Conservation (phyloP, 2,797 vertebrate genomes). For the Notamacropus eugenii region DNA sequence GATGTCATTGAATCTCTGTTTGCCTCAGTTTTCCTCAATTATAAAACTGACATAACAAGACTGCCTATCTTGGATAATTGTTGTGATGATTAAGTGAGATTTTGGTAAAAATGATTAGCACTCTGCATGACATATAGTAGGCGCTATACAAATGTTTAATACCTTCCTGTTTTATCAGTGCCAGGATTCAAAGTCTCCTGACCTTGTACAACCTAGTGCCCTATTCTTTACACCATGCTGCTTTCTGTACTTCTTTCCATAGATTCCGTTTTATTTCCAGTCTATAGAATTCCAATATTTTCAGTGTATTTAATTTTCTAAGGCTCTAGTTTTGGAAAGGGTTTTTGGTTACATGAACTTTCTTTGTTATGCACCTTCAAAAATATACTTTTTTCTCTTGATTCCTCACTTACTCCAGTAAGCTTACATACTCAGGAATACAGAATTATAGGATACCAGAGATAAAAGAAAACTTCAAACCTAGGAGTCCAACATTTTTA, state of each 20-base stretch:
- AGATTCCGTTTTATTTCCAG: background rate
- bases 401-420: background rate
- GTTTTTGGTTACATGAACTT: no score
- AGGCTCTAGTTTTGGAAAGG: background rate
- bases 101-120: no score
- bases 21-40: no score
- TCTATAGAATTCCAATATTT: background rate
- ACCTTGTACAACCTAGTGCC: background rate
- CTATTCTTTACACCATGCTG: background rate
- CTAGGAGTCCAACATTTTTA: background rate
- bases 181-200: background rate
- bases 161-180: no score
- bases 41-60: no score
- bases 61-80: no score
- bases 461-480: background rate
- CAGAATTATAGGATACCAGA: background rate
- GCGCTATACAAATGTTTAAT: no score
- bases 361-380: background rate
- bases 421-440: background rate
- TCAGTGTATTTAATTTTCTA: background rate
- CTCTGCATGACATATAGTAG: no score
- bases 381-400: background rate
- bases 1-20: no score
- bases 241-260: background rate
- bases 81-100: no score